phyloP scores from a whole-genome alignment of 2,113 vertebrate species.

The Lepus europaeus region DNA sequence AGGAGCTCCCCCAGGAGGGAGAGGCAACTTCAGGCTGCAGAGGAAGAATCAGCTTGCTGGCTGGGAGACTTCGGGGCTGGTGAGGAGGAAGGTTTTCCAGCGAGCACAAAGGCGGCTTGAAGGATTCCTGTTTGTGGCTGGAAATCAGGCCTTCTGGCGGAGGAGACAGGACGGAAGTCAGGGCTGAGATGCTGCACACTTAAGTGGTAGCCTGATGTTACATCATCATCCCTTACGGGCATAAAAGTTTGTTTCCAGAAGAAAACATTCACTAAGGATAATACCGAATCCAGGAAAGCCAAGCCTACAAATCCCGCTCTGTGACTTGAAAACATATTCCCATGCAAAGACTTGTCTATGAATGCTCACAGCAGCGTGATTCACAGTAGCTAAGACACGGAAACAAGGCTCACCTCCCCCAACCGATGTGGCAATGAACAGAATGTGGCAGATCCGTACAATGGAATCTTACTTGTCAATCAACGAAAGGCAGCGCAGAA shows the following conservation, averaged over 20 bases:
- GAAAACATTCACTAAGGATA: neutral
- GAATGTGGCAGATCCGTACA: neutral
- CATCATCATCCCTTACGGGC: neutral
- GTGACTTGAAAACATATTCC: neutral
- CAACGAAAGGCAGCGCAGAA: neutral
- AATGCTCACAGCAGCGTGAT: neutral
- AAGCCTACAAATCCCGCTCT: neutral
- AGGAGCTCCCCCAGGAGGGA: neutral
- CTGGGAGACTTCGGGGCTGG: neutral
- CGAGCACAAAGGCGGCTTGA: neutral
- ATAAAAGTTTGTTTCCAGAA: conserved; percentile 36
- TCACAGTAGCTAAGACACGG: neutral
- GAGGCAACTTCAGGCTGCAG: neutral
- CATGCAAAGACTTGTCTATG: neutral
- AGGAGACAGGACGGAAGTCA: neutral
- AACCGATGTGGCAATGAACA: neutral
- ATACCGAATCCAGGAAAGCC: conserved; percentile 37
- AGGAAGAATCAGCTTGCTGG: neutral
- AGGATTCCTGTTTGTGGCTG: neutral
- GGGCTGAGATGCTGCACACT: neutral
- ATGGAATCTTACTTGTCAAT: neutral
- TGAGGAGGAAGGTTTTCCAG: neutral
- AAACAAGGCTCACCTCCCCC: neutral
- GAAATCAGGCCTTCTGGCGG: neutral
- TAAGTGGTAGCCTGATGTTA: neutral